A percentile compares a stretch with the other conserved stretches of the same genome.
These are phyloP conservation scores for Axinella damicornis DNA, from an alignment of 37 sponge, comb jelly and placozoan species.

Conservation along the genomic window DNA sequence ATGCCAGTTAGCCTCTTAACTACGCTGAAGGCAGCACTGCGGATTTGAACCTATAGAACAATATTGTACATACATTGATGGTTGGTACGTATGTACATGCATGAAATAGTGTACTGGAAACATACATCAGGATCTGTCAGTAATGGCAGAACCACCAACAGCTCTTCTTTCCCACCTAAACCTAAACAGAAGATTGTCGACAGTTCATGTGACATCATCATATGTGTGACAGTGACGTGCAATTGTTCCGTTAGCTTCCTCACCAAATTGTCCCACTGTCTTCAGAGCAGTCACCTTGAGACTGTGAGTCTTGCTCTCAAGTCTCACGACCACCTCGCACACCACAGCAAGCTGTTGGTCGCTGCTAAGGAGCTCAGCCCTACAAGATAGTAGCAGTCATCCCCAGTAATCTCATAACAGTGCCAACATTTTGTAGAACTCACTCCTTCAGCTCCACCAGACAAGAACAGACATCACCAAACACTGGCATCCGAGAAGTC, in stretches of 20 bases:
- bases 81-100: not conserved
- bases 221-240: too few relatives aligned
- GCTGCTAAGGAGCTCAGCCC: not conserved
- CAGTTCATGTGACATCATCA: not conserved
- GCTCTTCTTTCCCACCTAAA: not conserved
- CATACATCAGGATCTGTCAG: constrained; percentile 20
- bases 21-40: constrained; percentile 29
- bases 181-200: not conserved
- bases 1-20: constrained; percentile 20
- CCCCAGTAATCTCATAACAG: not conserved
- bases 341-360: not conserved
- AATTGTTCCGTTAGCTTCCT: too few relatives aligned
- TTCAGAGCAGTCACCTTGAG: not conserved
- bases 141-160: not conserved
- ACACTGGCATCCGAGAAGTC: too few relatives aligned
- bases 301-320: not conserved
- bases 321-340: not conserved
- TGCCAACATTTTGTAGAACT: not conserved
- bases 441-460: constrained; percentile 1
- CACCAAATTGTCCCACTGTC: not conserved
- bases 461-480: not conserved
- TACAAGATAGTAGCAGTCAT: not conserved
- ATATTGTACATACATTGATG: too few relatives aligned
- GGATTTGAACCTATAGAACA: constrained; percentile 8
- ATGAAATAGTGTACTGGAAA: too few relatives aligned